Conservation (phyloP, 2,888 invertebrate genomes). For the Steromphala cineraria region DNA sequence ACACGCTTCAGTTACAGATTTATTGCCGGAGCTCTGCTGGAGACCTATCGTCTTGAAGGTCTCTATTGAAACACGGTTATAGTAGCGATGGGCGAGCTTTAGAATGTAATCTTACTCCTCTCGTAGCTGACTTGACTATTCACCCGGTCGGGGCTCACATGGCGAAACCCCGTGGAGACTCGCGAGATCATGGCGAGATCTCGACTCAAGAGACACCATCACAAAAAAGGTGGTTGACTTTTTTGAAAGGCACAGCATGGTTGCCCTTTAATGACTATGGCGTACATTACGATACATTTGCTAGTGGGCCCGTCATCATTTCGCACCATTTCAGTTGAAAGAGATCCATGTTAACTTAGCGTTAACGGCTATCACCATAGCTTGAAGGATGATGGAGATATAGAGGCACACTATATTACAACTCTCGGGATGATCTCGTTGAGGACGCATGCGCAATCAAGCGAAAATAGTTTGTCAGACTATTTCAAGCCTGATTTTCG, state of each 20-base stretch:
- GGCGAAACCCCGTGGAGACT: background rate
- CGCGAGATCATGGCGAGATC: background rate
- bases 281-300: constrained; percentile 3
- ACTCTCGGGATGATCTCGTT: background rate
- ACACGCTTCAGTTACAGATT: background rate
- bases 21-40: background rate
- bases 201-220: constrained; percentile 6
- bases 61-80: background rate
- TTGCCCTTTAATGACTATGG: background rate
- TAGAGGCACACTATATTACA: background rate
- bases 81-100: background rate
- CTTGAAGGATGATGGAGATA: background rate
- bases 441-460: background rate
- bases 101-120: background rate
- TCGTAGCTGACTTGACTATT: background rate
- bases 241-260: background rate
- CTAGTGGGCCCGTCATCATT: background rate
- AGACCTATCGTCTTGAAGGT: background rate
- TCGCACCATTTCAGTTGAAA: constrained; percentile 1
- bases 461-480: background rate
- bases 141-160: background rate
- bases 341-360: background rate
- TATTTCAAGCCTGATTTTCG: background rate
- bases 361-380: background rate
- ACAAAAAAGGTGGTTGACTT: constrained; percentile 8